These are phyloP conservation scores for Dendronephthya gigantea DNA, from an alignment of 64 coral and sea anemone species.

Conservation along the genomic window DNA sequence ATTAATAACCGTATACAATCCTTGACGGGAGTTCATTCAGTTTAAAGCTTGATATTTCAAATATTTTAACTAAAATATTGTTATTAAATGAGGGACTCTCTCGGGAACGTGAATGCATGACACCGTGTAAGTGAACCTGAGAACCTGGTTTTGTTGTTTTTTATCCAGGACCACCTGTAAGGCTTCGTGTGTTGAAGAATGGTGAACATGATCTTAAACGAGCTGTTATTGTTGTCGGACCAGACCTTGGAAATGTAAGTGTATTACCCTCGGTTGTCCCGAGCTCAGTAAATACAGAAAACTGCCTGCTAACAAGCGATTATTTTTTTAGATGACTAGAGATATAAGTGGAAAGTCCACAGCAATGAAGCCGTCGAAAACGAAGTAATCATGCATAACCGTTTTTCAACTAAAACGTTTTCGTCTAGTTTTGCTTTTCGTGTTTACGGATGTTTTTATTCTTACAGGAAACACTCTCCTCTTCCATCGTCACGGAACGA, in stretches of 20 bases:
- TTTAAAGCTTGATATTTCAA: too few relatives aligned
- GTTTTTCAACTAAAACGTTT: neutral
- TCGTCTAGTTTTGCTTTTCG: too few relatives aligned
- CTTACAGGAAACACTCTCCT: neutral
- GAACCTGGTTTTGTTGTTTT: neutral
- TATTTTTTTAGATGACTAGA: neutral
- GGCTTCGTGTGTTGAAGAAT: constrained; percentile 85
- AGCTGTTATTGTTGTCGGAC: constrained; percentile 72
- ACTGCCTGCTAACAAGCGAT: neutral
- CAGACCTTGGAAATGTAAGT: constrained; percentile 97
- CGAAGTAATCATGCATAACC: neutral
- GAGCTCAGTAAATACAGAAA: too few relatives aligned
- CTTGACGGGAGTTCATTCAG: too few relatives aligned
- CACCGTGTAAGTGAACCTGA: too few relatives aligned
- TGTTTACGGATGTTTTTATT: neutral
- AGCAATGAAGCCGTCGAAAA: neutral
- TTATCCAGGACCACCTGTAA: constrained; percentile 49
- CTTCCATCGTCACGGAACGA: neutral
- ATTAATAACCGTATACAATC: too few relatives aligned
- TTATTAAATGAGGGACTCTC: too few relatives aligned
- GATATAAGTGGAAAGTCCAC: neutral
- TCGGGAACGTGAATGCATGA: too few relatives aligned
- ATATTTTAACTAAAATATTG: too few relatives aligned
- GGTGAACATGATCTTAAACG: constrained; percentile 65
- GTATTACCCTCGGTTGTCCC: too few relatives aligned